Evolutionary conservation across 64 coral and sea anemone species (phyloP), one percentile per base, ranked within the genome.

Genomic region (Dendrophyllia cribrosa): DNA sequence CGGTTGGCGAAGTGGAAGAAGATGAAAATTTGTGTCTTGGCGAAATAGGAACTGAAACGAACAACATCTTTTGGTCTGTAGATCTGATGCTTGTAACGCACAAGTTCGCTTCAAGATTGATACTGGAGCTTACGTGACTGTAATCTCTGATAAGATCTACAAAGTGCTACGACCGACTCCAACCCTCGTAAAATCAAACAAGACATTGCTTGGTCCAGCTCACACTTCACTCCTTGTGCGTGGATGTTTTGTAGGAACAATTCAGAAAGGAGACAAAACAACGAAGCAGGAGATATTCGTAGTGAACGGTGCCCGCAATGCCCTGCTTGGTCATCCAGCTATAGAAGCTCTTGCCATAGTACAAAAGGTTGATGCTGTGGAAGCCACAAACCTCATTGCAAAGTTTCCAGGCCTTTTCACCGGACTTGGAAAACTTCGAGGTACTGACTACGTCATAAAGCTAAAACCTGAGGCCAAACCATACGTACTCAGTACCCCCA

Each of bases 1-100:
- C 58, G 17, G 86, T 88, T 9, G 11, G 50, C 10, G 69, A 88
- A 55, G 10, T 45, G 9, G 19, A 56, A 24, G 82, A 85, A 48
- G 24, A 81, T 11, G 77, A 85, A 45, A 25, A 85, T 85, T 26
- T 34, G 14, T 76, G 51, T 52, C 74, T 76, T 14, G 74, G 45
- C 6, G 49, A 46, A 51, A 76, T 51, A 16, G 74, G 74, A 47
- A 76, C 11, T 16, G 74, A 50, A 19, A 51, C 43, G 13, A 51
- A 76, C 74, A 51, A n/a, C 45, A 47, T 20, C 47, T 49, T 20
- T 76, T 76, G 74, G 45, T 76, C 47, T 52, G 74, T 76, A 50
- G 72, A 76, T 47, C 74, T 76, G 10, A 12, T 14, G 43, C 74
- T 76, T 48, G 20, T 50, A 50, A 76, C 74, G 19, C 66, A 22